Evolutionary conservation across 2,797 vertebrate species (phyloP).

Genomic region (Setipinna tenuifilis): DNA sequence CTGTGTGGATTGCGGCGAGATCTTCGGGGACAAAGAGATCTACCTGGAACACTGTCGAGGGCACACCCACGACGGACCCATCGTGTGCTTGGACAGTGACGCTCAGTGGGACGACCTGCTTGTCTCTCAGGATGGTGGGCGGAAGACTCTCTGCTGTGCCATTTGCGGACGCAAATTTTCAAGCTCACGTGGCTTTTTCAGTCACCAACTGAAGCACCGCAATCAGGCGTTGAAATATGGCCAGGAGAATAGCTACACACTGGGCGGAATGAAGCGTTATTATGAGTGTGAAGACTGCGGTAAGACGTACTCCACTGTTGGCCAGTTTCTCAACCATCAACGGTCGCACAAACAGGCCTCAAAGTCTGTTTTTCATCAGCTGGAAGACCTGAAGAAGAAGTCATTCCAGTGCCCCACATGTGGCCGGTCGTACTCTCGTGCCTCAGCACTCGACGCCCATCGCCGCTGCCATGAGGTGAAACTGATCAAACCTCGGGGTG

Average conservation of each 20-base stretch:
- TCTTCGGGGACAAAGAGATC: conserved; percentile 68
- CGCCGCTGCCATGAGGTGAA: conserved; percentile 80
- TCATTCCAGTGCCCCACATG: conserved; percentile 79
- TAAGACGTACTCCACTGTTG: conserved; percentile 70
- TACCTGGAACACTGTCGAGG: conserved; percentile 67
- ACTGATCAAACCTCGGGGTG: conserved; percentile 69
- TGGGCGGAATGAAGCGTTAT: conserved; percentile 55
- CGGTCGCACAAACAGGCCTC: conserved; percentile 76
- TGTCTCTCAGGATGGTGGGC: conserved; percentile 61
- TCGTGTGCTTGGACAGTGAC: conserved; percentile 59
- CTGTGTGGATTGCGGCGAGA: conserved; percentile 73
- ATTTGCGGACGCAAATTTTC: conserved; percentile 65
- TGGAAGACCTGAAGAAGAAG: conserved; percentile 80
- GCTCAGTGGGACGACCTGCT: conserved; percentile 60
- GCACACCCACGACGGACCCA: conserved; percentile 65
- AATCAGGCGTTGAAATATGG: conserved; percentile 53
- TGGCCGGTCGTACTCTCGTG: conserved; percentile 77
- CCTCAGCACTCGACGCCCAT: conserved; percentile 81
- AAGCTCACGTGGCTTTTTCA: conserved; percentile 62
- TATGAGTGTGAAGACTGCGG: conserved; percentile 80
- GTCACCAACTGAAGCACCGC: conserved; percentile 68
- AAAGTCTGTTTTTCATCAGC: conserved; percentile 77
- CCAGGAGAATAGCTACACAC: conserved; percentile 28
- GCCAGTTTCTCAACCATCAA: conserved; percentile 79
- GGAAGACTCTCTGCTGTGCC: conserved; percentile 62